phyloP scores from a whole-genome alignment of 2,113 vertebrate genomes.

The Mormyrus iriodes region DNA sequence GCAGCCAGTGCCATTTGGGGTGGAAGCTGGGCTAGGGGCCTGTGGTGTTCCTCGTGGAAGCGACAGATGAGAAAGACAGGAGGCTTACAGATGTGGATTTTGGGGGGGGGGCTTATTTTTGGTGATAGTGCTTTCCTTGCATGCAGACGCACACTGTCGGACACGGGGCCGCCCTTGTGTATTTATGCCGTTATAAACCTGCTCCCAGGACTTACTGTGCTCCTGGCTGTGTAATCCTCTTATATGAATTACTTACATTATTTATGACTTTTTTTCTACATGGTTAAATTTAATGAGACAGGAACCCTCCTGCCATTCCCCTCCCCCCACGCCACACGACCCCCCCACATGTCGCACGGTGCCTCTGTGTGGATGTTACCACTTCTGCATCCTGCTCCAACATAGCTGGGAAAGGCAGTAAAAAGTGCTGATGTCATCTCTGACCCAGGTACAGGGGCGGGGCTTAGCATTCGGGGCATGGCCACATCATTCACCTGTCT shows the following conservation, averaged over 20 bases:
- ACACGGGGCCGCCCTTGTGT: slow-evolving; percentile 28
- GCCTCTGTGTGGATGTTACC: neutral
- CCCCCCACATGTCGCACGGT: neutral
- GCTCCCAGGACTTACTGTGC: slow-evolving; percentile 31
- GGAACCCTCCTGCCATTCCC: slow-evolving; percentile 22
- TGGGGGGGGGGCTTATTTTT: slow-evolving; percentile 16
- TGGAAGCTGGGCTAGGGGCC: neutral
- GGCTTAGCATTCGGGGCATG: neutral
- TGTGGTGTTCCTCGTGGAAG: neutral
- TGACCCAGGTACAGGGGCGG: neutral
- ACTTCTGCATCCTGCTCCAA: neutral
- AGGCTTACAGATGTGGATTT: neutral
- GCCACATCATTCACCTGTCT: neutral
- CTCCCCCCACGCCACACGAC: neutral
- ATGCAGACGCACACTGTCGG: slow-evolving; percentile 25
- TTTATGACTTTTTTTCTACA: slow-evolving; percentile 39
- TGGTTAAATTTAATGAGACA: slow-evolving; percentile 50
- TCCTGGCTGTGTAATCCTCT: slow-evolving; percentile 44
- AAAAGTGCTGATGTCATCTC: neutral
- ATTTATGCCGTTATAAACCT: slow-evolving; percentile 53
- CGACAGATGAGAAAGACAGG: slow-evolving; percentile 18
- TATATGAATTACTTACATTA: slow-evolving; percentile 54
- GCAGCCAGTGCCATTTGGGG: neutral
- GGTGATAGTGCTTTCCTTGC: slow-evolving; percentile 16
- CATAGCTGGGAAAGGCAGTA: neutral